Base-by-base conservation (phyloP, 1,140 invertebrate species). In the Leptestheria dahalacensis region DNA sequence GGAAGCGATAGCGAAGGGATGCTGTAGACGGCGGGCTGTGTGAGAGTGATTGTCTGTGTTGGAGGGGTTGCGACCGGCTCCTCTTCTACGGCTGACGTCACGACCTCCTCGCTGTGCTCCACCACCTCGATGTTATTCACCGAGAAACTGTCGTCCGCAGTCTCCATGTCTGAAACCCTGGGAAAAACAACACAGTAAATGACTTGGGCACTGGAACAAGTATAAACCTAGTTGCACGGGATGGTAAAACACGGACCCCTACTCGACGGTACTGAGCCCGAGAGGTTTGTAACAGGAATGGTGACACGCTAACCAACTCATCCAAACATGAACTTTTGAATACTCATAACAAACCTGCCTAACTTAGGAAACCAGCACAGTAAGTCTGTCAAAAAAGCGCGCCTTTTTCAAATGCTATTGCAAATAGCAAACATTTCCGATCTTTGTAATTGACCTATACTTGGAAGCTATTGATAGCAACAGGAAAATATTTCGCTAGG, bases 101-200 rank as follows among this genome's bases (percentile, higher is more conserved):
- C 26, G 12, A 55, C 53, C 33, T 55, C 53, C n/a, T 55, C 53
- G 33, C 26, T 55, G n/a, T 55, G 53, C n/a, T 18, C 53, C 3
- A 55, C 53, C 23, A 55, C 33, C 53, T 55, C 53, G 26, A 29
- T 20, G 33, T 26, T 33, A 3, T 33, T 33, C 1, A 55, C 53
- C 25, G 53, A 28, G 53, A 55, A 55, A 20, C 53, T 29, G 20
- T 55, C 53, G 6, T 55, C 53, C 26, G 3, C 15, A 20, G 53
- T 33, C 53, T 33, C 53, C 33, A 55, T 41, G 6, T 9, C 15
- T 41, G 33, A 9, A 9, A 15, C 33, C 33, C 33, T 41, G 33
- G 15, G 33, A 41, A 41, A 41, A 41, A 41, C 33, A 41, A 41
- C 33, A 41, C 33, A 41, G 33, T 41, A 41, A n/a, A n/a, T n/a